These are phyloP conservation scores for Colistium nudipinnis DNA, from an alignment of 2,113 vertebrate species.

Conservation along the genomic window DNA sequence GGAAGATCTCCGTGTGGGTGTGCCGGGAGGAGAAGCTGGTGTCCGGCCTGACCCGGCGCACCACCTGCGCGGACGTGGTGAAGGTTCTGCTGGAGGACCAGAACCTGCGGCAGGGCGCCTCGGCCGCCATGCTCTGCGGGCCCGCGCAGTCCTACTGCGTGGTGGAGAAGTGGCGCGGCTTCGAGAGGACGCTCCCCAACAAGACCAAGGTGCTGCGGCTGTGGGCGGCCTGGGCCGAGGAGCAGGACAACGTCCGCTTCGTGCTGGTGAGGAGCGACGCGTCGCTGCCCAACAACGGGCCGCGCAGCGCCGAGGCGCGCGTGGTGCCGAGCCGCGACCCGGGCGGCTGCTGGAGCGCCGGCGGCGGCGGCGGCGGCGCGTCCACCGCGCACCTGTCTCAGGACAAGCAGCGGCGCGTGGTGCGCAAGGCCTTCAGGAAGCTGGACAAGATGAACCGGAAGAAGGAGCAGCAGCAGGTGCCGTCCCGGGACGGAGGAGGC, in stretches of 20 bases:
- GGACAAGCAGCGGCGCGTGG: slow-evolving; percentile 91
- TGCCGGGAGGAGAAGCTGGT: slow-evolving; percentile 96
- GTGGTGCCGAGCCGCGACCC: slow-evolving; percentile 90
- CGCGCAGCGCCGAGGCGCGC: slow-evolving; percentile 93
- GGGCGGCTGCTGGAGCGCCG: slow-evolving; percentile 66
- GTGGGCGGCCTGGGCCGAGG: slow-evolving; percentile 94
- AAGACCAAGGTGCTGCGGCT: slow-evolving; percentile 92
- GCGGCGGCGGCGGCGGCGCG: slow-evolving; percentile 52
- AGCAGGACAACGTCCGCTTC: slow-evolving; percentile 94
- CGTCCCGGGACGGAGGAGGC: slow-evolving; percentile 73
- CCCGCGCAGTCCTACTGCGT: slow-evolving; percentile 91
- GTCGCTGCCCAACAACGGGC: slow-evolving; percentile 89
- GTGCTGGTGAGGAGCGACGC: slow-evolving; percentile 93
- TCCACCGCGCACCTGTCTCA: slow-evolving; percentile 73
- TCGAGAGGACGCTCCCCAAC: slow-evolving; percentile 93
- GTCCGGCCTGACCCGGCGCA: slow-evolving; percentile 90
- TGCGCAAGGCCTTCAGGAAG: slow-evolving; percentile 95
- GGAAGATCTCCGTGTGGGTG: slow-evolving; percentile 94
- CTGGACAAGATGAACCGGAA: slow-evolving; percentile 92
- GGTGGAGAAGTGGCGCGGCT: slow-evolving; percentile 97
- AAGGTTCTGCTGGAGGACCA: slow-evolving; percentile 90
- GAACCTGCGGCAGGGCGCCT: slow-evolving; percentile 78
- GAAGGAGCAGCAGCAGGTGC: slow-evolving; percentile 84
- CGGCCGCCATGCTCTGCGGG: slow-evolving; percentile 85
- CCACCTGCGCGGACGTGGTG: slow-evolving; percentile 94